phyloP scores from a whole-genome alignment of 2,113 vertebrate genomes.

The Maccullochella peelii region DNA sequence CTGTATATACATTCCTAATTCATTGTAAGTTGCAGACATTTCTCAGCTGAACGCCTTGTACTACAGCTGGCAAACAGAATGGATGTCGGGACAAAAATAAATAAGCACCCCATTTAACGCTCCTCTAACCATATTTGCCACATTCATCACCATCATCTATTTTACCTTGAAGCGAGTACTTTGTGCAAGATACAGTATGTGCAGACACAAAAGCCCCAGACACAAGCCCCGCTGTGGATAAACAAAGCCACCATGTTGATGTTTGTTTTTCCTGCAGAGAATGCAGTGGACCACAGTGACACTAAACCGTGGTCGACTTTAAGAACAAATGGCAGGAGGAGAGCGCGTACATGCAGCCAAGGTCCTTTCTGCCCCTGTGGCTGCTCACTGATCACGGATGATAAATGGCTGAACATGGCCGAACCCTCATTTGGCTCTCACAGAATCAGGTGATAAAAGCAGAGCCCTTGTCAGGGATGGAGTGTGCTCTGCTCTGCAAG shows the following conservation, averaged over 20 bases:
- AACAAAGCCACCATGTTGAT: constrained; percentile 57
- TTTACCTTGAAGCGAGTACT: constrained; percentile 49
- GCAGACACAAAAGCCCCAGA: constrained; percentile 3
- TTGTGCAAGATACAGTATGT: constrained; percentile 22
- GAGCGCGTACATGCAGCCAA: constrained; percentile 64
- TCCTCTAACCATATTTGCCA: constrained; percentile 32
- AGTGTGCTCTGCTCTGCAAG: constrained; percentile 77
- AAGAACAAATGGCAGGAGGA: constrained; percentile 73
- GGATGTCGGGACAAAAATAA: constrained; percentile 40
- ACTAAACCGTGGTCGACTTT: constrained; percentile 63
- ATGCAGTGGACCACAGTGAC: constrained; percentile 65
- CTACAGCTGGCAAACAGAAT: constrained; percentile 28
- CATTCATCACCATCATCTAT: constrained; percentile 54
- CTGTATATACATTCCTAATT: constrained; percentile 35
- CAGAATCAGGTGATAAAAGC: constrained; percentile 82
- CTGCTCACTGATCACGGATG: constrained; percentile 74
- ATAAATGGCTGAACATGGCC: constrained; percentile 79
- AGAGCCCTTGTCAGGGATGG: constrained; percentile 76
- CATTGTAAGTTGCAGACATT: constrained; percentile 39
- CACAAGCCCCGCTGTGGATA: constrained; percentile 29
- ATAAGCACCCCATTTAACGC: constrained; percentile 48
- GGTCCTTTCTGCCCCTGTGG: constrained; percentile 79
- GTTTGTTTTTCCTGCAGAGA: constrained; percentile 65
- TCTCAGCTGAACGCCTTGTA: constrained; percentile 14
- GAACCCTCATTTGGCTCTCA: constrained; percentile 80